A percentile compares a stretch with the other conserved stretches of the same genome.
Conservation (phyloP, 2,113 vertebrate species). For the Tupaia tana region DNA sequence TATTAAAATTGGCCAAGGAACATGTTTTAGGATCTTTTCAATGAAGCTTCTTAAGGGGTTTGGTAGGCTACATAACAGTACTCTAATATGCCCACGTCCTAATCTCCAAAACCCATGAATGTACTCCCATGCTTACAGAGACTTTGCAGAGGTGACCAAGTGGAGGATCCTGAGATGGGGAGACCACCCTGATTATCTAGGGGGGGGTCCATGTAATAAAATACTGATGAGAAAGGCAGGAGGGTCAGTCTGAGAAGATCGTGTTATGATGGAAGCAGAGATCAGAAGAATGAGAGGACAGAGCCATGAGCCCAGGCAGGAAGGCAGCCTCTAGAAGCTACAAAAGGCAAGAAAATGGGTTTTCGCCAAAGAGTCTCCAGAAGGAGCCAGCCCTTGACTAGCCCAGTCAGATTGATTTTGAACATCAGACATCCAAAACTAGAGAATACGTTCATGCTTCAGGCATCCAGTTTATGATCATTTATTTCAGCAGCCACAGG, state of each 20-base stretch:
- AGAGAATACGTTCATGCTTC: fast-evolving
- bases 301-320: too few species aligned
- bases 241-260: background rate
- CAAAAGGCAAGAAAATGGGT: background rate
- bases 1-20: background rate
- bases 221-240: too few species aligned
- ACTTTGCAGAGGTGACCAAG: background rate
- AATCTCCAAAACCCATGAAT: background rate
- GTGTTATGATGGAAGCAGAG: fast-evolving
- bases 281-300: too few species aligned
- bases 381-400: background rate
- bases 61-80: background rate
- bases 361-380: background rate
- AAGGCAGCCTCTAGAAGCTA: background rate
- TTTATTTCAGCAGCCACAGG: too few species aligned
- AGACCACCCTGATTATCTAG: background rate
- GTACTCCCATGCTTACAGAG: background rate
- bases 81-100: background rate
- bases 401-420: background rate
- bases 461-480: background rate
- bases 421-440: background rate
- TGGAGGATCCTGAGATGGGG: background rate
- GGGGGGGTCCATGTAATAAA: background rate
- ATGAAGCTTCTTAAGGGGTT: background rate
- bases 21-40: background rate